Evolutionary conservation across 2,888 invertebrate species (phyloP).

Genomic region (Rapana venosa): DNA sequence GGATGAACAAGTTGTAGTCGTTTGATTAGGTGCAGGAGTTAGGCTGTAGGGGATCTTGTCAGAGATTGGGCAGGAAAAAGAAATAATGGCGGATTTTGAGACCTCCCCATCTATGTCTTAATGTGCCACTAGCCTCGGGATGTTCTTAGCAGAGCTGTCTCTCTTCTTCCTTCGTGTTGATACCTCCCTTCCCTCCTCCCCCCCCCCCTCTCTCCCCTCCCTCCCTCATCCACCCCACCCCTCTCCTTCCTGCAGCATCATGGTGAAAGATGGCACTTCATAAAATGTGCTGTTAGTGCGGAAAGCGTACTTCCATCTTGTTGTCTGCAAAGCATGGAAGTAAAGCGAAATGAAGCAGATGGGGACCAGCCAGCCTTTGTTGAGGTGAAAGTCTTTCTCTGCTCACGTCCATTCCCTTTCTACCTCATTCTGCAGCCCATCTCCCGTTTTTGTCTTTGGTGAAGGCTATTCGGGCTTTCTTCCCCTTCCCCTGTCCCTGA

Average conservation of each 20-base stretch:
- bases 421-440: background rate
- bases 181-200: background rate
- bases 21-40: background rate
- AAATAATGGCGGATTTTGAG: background rate
- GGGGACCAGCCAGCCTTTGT: background rate
- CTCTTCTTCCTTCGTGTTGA: background rate
- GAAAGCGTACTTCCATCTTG: background rate
- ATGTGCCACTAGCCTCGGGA: conserved; percentile 5
- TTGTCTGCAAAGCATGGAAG: background rate
- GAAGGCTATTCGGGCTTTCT: background rate
- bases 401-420: conserved; percentile 26
- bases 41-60: too few relatives aligned
- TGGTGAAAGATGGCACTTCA: background rate
- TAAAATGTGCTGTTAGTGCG: background rate
- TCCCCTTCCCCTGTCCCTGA: background rate
- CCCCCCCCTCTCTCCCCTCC: background rate
- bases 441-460: background rate
- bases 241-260: background rate
- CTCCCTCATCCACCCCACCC: background rate
- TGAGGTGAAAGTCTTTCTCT: conserved; percentile 19
- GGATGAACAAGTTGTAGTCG: too few relatives aligned
- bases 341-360: conserved; percentile 15
- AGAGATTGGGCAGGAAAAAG: background rate
- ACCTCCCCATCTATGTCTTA: background rate
- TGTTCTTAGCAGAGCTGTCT: background rate